Evolutionary conservation across 2,113 vertebrate species (phyloP).

Genomic region (Haemorhous mexicanus): DNA sequence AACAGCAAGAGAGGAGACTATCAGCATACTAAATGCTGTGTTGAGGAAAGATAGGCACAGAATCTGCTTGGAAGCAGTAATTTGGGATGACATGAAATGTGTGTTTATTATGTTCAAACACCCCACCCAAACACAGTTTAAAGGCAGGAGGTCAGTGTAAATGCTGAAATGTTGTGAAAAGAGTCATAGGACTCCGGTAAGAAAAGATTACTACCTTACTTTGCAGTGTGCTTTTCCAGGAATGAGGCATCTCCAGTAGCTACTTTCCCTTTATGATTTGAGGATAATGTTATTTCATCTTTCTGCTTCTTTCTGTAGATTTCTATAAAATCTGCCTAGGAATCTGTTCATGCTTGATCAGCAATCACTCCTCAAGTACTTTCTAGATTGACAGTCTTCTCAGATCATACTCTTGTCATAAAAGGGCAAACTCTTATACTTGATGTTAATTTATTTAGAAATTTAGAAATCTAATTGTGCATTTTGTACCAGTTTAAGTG

Average conservation of each 20-base stretch:
- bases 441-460: conserved; percentile 1
- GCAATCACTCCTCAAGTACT: background rate
- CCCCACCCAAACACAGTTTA: background rate
- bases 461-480: background rate
- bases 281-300: background rate
- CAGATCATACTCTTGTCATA: background rate
- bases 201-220: background rate
- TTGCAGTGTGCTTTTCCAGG: background rate
- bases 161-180: background rate
- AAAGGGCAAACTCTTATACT: background rate
- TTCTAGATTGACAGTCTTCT: background rate
- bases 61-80: background rate
- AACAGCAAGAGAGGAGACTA: background rate
- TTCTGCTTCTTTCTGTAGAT: background rate
- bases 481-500: background rate
- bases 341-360: background rate
- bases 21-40: background rate
- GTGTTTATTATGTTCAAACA: background rate
- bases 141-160: background rate
- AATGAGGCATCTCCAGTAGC: background rate
- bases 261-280: background rate
- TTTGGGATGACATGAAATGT: background rate
- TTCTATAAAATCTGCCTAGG: background rate
- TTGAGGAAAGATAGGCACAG: background rate
- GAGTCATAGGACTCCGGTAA: background rate